These are phyloP conservation scores for Formica exsecta DNA, from an alignment of 1,140 invertebrate species.

Conservation along the genomic window DNA sequence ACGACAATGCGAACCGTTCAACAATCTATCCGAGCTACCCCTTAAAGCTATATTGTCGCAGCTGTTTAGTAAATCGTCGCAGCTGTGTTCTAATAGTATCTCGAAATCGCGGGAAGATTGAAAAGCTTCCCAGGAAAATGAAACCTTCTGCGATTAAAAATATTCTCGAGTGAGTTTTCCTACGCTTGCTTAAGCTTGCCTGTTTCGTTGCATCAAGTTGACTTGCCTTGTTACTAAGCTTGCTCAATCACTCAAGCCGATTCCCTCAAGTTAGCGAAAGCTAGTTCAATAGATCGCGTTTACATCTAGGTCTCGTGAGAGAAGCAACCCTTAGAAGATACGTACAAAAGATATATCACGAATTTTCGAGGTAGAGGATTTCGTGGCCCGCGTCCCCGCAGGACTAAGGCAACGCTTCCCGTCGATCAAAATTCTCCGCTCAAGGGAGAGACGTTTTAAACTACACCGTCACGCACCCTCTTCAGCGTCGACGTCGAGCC, in stretches of 20 bases:
- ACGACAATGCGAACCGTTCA: not conserved
- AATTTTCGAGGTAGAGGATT: slow-evolving; percentile 69
- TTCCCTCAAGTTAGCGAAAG: not conserved
- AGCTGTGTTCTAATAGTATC: slow-evolving; percentile 47
- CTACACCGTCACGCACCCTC: slow-evolving; percentile 28
- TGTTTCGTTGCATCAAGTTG: not conserved
- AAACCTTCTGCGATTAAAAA: slow-evolving; percentile 20
- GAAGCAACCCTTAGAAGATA: slow-evolving; percentile 62
- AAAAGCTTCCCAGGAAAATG: not conserved
- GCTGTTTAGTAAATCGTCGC: slow-evolving; percentile 69
- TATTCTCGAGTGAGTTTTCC: not conserved
- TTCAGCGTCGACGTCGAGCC: slow-evolving; percentile 1
- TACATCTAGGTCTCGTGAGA: slow-evolving; percentile 15
- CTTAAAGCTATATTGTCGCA: slow-evolving; percentile 41
- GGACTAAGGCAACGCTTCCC: slow-evolving; percentile 66
- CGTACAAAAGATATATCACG: slow-evolving; percentile 73
- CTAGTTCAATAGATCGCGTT: not conserved
- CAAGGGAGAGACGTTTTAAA: not conserved
- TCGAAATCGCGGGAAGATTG: not conserved
- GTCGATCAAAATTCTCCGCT: not conserved
- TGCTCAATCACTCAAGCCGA: not conserved
- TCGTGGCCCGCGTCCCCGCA: slow-evolving; percentile 38
- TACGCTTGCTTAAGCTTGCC: not conserved
- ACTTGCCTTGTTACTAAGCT: not conserved
- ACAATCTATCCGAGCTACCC: slow-evolving; percentile 29